phyloP scores from a whole-genome alignment of 1,140 invertebrate species.

The Bombyx mandarina region DNA sequence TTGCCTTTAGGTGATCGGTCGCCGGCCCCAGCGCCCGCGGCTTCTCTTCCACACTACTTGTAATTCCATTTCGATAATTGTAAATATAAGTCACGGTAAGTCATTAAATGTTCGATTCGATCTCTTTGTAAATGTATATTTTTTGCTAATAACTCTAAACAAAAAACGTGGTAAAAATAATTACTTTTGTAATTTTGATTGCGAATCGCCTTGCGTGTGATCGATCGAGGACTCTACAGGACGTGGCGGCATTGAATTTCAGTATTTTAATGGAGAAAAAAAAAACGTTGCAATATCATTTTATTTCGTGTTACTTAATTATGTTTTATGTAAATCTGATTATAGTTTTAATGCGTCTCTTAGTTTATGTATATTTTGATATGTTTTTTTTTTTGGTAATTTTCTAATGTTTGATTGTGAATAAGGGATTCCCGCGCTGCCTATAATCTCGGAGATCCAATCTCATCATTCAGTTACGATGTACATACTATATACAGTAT shows the following conservation, averaged over 20 bases:
- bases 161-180: conserved; percentile 8
- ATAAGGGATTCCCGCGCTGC: conserved; percentile 40
- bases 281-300: conserved; percentile 60
- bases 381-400: conserved; percentile 25
- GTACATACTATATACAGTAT: conserved; percentile 52
- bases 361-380: conserved; percentile 68
- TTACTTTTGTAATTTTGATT: conserved; percentile 13
- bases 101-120: conserved; percentile 64
- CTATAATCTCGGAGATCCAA: conserved; percentile 67
- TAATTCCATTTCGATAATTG: conserved; percentile 69
- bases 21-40: conserved; percentile 31
- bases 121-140: conserved; percentile 68
- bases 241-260: conserved; percentile 34
- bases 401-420: conserved; percentile 14
- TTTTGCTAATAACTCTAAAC: conserved; percentile 49
- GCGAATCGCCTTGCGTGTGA: conserved; percentile 23
- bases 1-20: conserved; percentile 62
- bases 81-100: conserved; percentile 67
- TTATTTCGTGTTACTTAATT: conserved; percentile 59
- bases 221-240: conserved; percentile 17
- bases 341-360: conserved; percentile 42
- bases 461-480: conserved; percentile 45
- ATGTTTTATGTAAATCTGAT: conserved; percentile 55
- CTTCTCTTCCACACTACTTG: conserved; percentile 58
- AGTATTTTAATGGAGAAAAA: conserved; percentile 14